Evolutionary conservation across 2,113 vertebrate genomes (phyloP), one percentile per base, ranked within the genome.

Genomic region (Myrmecophaga tridactyla): DNA sequence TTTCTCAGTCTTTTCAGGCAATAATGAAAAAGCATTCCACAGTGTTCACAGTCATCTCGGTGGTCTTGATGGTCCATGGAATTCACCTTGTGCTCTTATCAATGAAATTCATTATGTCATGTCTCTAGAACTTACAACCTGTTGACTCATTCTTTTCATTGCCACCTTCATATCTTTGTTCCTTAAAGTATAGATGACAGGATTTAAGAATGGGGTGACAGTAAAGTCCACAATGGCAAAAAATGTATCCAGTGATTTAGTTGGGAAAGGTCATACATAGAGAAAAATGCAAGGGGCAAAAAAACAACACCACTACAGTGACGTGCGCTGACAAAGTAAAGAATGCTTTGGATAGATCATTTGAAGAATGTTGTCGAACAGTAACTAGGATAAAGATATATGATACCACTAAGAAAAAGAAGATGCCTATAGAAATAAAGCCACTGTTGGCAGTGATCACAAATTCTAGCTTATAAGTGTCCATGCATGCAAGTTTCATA

Each of bases 151-250:
- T 12, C 89, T 97, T 94, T 58, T 96, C 75, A 97, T 95, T 51
- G 96, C 95, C 12, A 87, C n/a, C 48, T 92, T 95, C 94, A 97
- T 97, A 23, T 97, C 96, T 82, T 92, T 95, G 39, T 98, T 97
- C 48, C 97, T 97, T 93, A 97, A 90, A 48, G 96, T 97, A n/a
- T 97, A 98, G 53, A 97, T 97, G 62, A 86, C 51, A 90, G 97
- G 97, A 85, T 97, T 98, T 96, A 98, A 89, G 25, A 97, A 10
- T n/a, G 97, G 96, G 36, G 95, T 97, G 60, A 97, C 21, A 21
- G 95, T 96, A 75, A 97, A 97, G 56, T 97, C 96, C 53, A 98
- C 77, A 83, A 98, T 92, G 58, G 97, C 96, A 86, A 97, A 96
- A 94, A 97, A 94, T 21, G 21, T 96, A 93, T 97, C n/a, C n/a